Base-by-base conservation (phyloP, 2,113 vertebrate species). In the Ornithorhynchus anatinus region DNA sequence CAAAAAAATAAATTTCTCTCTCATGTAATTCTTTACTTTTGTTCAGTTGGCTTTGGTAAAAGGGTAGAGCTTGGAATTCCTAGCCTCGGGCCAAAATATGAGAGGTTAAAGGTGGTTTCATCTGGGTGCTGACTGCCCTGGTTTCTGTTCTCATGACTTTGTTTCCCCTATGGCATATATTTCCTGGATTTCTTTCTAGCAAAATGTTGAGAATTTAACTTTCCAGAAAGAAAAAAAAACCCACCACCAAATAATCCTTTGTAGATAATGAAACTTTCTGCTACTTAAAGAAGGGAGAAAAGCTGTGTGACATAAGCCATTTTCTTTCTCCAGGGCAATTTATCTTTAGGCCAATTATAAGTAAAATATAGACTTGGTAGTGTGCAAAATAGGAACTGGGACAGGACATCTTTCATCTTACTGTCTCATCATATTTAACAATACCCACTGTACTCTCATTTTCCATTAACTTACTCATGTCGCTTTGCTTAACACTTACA, bases 321-420 rank as follows among this genome's bases (percentile, higher is more conserved):
- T 68, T 78, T 57, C 70, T 78, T 88, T 84, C 71, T 60, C 70
- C 44, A 48, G 54, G 47, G 38, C 33, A 22, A 71, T 82, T 54
- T 77, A 20, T 76, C 83, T 84, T 39, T 37, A 80, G 44, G 20
- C 44, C n/a, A 66, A 35, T 77, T 77, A 36, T 31, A 44, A 77
- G 50, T 62, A 85, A 81, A 77, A 86, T 35, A 75, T 23, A 75
- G 27, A 36, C 31, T 14, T 4, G 35, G 67, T 13, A 80, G 52
- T 64, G 59, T 72, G 48, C 43, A 80, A 73, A 75, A 42, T 20
- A 44, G 0, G 1, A 76, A 60, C 66, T 2, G 42, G 22, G 19
- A 39, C 23, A 20, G 45, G 54, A 29, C 37, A 64, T 71, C 62
- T 20, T 43, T 85, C 66, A 27, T 44, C 50, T 50, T 51, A 25